These are phyloP conservation scores for Aphidius gifuensis DNA, from an alignment of 1,140 invertebrate genomes.

Conservation along the genomic window DNA sequence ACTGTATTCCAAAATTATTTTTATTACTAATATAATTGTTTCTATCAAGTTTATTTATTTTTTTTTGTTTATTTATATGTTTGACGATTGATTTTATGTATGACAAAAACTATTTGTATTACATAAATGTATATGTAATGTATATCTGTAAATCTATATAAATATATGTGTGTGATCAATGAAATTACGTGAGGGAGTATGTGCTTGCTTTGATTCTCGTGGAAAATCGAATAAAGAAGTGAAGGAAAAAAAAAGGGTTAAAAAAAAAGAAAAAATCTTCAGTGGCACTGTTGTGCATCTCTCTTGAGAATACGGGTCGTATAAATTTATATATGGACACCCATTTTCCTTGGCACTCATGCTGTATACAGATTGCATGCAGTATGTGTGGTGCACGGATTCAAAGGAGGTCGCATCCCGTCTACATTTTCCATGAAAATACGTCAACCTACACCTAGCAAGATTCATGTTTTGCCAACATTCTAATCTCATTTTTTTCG, in stretches of 20 bases:
- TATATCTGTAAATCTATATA: too few species aligned
- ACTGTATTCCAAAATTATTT: too few species aligned
- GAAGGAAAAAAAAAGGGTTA: slow-evolving; percentile 24
- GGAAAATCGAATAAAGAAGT: slow-evolving; percentile 12
- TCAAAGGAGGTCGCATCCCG: slow-evolving; percentile 22
- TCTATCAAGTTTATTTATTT: too few species aligned
- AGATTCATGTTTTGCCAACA: too few species aligned
- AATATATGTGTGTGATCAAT: too few species aligned
- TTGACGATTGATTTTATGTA: too few species aligned
- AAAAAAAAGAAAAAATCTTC: slow-evolving; percentile 14
- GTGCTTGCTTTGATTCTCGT: too few species aligned
- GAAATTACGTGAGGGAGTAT: background rate
- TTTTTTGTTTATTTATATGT: too few species aligned
- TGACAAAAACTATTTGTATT: too few species aligned
- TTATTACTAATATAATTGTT: too few species aligned
- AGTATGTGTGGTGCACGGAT: background rate
- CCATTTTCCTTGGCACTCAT: slow-evolving; percentile 22
- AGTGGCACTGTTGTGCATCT: slow-evolving; percentile 17
- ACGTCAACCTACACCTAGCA: slow-evolving; percentile 9
- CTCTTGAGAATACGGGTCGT: slow-evolving; percentile 23
- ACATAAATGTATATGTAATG: too few species aligned
- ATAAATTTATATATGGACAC: slow-evolving; percentile 31
- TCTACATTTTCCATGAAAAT: slow-evolving; percentile 23
- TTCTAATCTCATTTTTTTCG: too few species aligned
- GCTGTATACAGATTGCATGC: background rate